Evolutionary conservation across 2,113 vertebrate species (phyloP).

Genomic region (Oryzias celebensis): DNA sequence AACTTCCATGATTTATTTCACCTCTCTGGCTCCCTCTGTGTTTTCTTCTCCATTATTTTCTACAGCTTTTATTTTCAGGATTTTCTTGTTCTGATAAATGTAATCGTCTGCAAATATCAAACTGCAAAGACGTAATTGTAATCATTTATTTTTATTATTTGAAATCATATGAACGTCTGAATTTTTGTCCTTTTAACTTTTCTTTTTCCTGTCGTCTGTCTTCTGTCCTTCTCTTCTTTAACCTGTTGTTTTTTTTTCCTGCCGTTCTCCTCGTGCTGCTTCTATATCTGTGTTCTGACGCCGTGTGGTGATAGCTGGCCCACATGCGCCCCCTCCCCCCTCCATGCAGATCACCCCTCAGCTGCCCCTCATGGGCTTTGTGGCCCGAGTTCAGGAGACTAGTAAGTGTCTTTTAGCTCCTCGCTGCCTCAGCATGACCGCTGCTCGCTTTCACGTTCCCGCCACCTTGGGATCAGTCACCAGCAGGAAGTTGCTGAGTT

Average conservation of each 20-base stretch:
- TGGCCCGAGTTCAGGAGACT: slow-evolving; percentile 99
- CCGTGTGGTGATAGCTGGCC: slow-evolving; percentile 81
- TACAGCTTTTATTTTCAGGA: no score
- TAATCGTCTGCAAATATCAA: no score
- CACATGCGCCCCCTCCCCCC: slow-evolving; percentile 95
- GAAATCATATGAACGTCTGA: background rate
- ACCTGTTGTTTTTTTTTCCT: slow-evolving; percentile 2
- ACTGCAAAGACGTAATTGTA: no score
- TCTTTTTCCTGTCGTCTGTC: slow-evolving; percentile 5
- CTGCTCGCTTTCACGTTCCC: background rate
- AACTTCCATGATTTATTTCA: no score
- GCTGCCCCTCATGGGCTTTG: slow-evolving; percentile 99
- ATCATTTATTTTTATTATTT: no score
- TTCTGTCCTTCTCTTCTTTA: background rate
- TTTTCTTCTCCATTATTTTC: no score
- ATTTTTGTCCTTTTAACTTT: background rate
- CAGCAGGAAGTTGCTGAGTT: background rate
- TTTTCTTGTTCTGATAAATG: no score
- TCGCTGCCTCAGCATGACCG: slow-evolving; percentile 48
- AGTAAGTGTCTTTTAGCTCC: slow-evolving; percentile 88
- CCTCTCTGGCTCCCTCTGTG: no score
- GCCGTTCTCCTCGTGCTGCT: background rate
- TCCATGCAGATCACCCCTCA: slow-evolving; percentile 99
- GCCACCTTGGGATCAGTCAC: background rate
- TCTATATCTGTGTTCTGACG: slow-evolving; percentile 33